Evolutionary conservation across 1,140 invertebrate species (phyloP), one percentile per base, ranked within the genome.

Genomic region (Tribolium castaneum): DNA sequence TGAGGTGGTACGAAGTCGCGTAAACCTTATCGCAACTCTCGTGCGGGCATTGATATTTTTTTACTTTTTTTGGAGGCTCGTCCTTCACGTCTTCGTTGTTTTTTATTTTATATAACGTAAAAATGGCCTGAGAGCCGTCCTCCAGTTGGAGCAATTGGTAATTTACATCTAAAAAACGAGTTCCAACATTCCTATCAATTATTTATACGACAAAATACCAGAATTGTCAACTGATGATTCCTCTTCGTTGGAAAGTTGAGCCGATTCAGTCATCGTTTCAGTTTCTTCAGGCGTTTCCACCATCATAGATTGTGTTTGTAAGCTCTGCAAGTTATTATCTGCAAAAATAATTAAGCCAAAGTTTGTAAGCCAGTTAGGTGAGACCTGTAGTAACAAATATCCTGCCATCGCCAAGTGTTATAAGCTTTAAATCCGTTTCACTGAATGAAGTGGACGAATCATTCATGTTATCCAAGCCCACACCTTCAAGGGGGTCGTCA

Each of bases 1-100:
- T 89, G 19, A 91, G 84, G 86, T 91, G 90, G 80, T 91, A 89
- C 0, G 87, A 83, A n/a, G 89, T 90, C 30, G 89, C 88, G 82
- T 90, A 91, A 1, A 88, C 80, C 71, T 90, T 87, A 5, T 87
- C 86, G 84, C 90, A 91, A 34, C 87, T 88, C 72, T 87, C 86
- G 84, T 88, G 89, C 16, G 80, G 76, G 84, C 90, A 91, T 12
- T 74, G 73, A 80, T 80, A 85, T 54, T 45, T 78, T 72, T 76
- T 80, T 19, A 51, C 35, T 79, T 49, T 66, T 12, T 81, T 70
- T 14, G 39, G 35, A 12, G 19, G 22, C 1, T 45, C 70, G 45
- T 78, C 54, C 56, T 45, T 34, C 2, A 14, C n/a, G 59, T 10
- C n/a, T 75, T 16, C 12, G 13, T 52, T 25, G 34, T 75, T 54